Percentiles rank a stretch among this genome's conserved stretches.
Evolutionary conservation across 1,140 invertebrate genomes (phyloP).

Genomic region (Drosophila nikananu): DNA sequence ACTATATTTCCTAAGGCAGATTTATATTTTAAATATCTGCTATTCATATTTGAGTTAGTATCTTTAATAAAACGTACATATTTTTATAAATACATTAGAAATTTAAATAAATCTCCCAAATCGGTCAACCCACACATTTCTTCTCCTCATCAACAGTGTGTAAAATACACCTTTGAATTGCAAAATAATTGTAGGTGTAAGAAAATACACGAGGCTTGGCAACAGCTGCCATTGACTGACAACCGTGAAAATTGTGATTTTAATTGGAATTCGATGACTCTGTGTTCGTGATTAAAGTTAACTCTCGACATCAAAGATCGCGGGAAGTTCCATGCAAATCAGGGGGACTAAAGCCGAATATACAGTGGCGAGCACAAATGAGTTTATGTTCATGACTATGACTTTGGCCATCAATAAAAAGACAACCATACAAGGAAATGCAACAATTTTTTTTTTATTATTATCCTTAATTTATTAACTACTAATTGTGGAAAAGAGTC

Average conservation of each 20-base stretch:
- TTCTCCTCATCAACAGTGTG: neutral
- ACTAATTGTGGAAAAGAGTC: too few relatives aligned
- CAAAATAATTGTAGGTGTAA: constrained; percentile 40
- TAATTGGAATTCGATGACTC: constrained; percentile 74
- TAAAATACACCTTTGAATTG: constrained; percentile 13
- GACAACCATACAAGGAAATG: too few relatives aligned
- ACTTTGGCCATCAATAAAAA: too few relatives aligned
- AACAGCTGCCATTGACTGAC: constrained; percentile 74
- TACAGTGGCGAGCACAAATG: too few relatives aligned
- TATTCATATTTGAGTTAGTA: neutral
- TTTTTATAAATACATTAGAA: neutral
- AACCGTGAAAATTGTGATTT: constrained; percentile 68
- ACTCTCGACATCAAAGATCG: constrained; percentile 60
- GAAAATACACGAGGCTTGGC: constrained; percentile 15
- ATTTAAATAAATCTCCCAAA: neutral
- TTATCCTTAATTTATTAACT: too few relatives aligned
- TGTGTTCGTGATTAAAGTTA: constrained; percentile 67
- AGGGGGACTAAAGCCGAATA: constrained; percentile 23
- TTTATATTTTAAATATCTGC: neutral
- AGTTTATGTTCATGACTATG: too few relatives aligned
- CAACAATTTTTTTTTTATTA: too few relatives aligned
- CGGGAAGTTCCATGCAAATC: constrained; percentile 64
- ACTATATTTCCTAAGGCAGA: too few relatives aligned
- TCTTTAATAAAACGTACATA: neutral
- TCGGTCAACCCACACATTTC: neutral